phyloP scores from a whole-genome alignment of 2,113 vertebrate genomes.

The Hemibagrus wyckioides region DNA sequence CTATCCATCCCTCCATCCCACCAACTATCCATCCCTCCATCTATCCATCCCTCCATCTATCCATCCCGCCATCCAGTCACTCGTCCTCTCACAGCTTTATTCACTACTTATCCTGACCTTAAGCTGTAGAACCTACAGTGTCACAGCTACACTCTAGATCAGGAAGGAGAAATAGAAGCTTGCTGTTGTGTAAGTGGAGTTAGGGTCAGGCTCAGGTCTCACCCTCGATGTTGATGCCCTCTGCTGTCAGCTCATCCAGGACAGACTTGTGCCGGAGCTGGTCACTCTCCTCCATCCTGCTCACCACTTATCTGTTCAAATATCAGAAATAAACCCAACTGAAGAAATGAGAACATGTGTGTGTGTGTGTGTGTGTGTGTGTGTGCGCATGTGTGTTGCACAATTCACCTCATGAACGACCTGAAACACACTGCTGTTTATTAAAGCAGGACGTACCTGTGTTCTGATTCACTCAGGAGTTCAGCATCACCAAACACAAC shows the following conservation, averaged over 20 bases:
- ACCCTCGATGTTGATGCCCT: conserved; percentile 88
- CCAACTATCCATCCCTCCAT: background rate
- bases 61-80: background rate
- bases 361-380: too few species aligned
- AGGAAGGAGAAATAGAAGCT: background rate
- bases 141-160: background rate
- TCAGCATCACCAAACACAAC: background rate
- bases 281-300: conserved; percentile 89
- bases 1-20: background rate
- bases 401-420: background rate
- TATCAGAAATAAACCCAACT: background rate
- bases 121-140: background rate
- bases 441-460: background rate
- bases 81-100: background rate
- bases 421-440: background rate
- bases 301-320: conserved; percentile 33
- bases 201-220: conserved; percentile 39
- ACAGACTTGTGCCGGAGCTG: conserved; percentile 69
- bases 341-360: too few species aligned
- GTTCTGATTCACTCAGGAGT: background rate
- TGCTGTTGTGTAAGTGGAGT: too few species aligned
- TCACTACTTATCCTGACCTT: background rate
- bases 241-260: conserved; percentile 78
- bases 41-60: background rate
- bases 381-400: background rate